phyloP scores from a whole-genome alignment of 2,113 vertebrate genomes.

The Malurus alboscapulatus region DNA sequence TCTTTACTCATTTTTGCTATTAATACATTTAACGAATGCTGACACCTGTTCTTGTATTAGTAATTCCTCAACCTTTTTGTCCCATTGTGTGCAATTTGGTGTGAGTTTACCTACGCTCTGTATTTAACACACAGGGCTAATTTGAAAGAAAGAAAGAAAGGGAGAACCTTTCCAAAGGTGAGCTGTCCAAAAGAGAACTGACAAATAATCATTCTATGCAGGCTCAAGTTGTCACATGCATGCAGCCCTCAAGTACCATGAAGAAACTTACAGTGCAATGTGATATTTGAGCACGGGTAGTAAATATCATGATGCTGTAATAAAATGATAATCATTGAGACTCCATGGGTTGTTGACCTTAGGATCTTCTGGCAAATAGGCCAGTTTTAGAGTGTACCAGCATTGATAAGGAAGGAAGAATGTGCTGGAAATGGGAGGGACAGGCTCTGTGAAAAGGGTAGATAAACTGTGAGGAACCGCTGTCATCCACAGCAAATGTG shows the following conservation, averaged over 20 bases:
- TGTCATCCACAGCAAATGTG: fast-evolving
- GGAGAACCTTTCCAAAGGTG: background rate
- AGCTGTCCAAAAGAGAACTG: background rate
- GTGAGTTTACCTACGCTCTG: background rate
- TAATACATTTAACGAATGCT: background rate
- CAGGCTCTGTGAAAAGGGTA: background rate
- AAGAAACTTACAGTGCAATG: background rate
- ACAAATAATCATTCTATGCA: background rate
- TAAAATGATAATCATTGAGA: background rate
- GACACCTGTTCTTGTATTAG: background rate
- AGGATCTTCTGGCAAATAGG: background rate
- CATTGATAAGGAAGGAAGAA: background rate
- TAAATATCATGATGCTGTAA: background rate
- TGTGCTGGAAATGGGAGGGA: background rate
- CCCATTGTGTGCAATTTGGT: background rate
- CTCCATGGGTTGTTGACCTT: background rate
- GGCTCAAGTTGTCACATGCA: background rate
- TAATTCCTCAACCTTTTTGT: background rate
- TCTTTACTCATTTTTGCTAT: background rate
- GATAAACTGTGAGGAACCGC: background rate
- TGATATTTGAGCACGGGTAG: background rate
- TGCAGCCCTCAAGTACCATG: background rate
- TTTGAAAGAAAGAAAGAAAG: background rate
- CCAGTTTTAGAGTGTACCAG: background rate
- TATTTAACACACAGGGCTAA: background rate